Base-by-base conservation (phyloP, 2,888 invertebrate genomes). In the Scaptomyza flava region DNA sequence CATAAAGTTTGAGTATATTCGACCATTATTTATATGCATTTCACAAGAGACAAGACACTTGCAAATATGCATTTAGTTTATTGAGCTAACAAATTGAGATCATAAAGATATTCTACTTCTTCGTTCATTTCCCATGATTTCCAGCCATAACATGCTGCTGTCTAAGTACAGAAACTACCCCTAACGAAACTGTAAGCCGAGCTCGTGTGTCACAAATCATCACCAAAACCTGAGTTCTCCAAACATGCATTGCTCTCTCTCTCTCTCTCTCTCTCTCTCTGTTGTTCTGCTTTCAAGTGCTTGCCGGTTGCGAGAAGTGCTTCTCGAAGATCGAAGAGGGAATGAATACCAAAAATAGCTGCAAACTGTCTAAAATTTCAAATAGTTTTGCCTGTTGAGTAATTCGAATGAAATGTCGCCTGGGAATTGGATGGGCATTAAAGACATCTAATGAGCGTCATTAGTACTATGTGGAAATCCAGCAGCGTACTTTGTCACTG, bases 381-480 rank as follows among this genome's bases (percentile, higher is more conserved):
- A 42, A 67, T 70, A 64, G 14, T 31, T 20, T 60, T 51, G 23
- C 62, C 62, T 68, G 82, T 80, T 82, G 81, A 81, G 82, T 81
- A 81, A 81, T 81, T 81, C 87, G 63, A 63, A 65, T 60, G 75
- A 83, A 80, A 67, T 77, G 77, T 79, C 75, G 79, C 68, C 68
- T 69, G 54, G 67, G 79, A 76, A 78, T 53, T 42, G 61, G 27
- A 80, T 66, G 78, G 61, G 65, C 79, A 64, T 73, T 84, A 81
- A 84, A 78, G 72, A 83, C 67, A 71, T 83, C 87, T 84, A 84
- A 84, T 84, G 83, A 88, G 83, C 81, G 73, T 84, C 83, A 84
- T 84, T 84, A 88, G 86, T 82, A n/a, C n/a, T n/a, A 70, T 70
- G 64, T 78, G 74, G 43, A 73, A 61, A 73, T 50, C 50, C 48